Evolutionary conservation across 2,888 invertebrate species (phyloP).

Genomic region (Orthonevra nobilis): DNA sequence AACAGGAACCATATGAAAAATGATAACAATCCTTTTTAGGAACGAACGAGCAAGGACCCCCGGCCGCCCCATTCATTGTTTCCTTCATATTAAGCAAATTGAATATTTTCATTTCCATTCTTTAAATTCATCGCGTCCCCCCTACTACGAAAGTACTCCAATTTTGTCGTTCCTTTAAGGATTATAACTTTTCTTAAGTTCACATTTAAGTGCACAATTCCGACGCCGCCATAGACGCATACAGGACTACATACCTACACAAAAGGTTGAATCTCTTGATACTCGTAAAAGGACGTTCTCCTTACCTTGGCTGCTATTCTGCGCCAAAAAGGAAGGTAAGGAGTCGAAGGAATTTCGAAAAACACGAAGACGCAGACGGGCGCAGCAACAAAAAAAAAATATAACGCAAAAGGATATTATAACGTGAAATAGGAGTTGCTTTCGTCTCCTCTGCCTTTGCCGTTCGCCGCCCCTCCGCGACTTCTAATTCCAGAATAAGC

Average conservation of each 20-base stretch:
- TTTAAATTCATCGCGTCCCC: slow-evolving; percentile 37
- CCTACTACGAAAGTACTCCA: slow-evolving; percentile 3
- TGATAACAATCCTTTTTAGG: slow-evolving; percentile 26
- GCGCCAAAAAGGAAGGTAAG: slow-evolving; percentile 5
- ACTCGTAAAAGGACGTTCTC: slow-evolving; percentile 62
- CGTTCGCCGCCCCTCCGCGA: slow-evolving; percentile 14
- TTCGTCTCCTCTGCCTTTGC: slow-evolving; percentile 21
- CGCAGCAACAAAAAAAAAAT: no score
- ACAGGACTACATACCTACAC: slow-evolving; percentile 1
- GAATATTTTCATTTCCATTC: slow-evolving; percentile 66
- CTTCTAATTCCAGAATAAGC: slow-evolving; percentile 65
- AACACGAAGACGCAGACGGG: slow-evolving; percentile 35
- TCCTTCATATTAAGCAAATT: slow-evolving; percentile 49
- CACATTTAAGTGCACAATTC: slow-evolving; percentile 56
- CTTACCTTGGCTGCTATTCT: no score
- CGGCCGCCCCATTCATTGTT: slow-evolving; percentile 21
- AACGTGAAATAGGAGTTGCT: slow-evolving; percentile 52
- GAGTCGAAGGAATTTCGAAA: no score
- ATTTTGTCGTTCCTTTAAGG: slow-evolving; percentile 54
- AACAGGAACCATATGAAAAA: slow-evolving; percentile 16
- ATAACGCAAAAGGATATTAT: slow-evolving; percentile 37
- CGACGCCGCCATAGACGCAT: slow-evolving; percentile 22
- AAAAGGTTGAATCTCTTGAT: slow-evolving; percentile 68
- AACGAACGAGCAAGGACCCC: no score
- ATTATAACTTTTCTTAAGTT: slow-evolving; percentile 67